Percentiles rank a stretch among this genome's conserved stretches.
These are phyloP conservation scores for Melanotaenia pygmaea DNA, from an alignment of 2,797 vertebrate genomes.

Conservation along the genomic window DNA sequence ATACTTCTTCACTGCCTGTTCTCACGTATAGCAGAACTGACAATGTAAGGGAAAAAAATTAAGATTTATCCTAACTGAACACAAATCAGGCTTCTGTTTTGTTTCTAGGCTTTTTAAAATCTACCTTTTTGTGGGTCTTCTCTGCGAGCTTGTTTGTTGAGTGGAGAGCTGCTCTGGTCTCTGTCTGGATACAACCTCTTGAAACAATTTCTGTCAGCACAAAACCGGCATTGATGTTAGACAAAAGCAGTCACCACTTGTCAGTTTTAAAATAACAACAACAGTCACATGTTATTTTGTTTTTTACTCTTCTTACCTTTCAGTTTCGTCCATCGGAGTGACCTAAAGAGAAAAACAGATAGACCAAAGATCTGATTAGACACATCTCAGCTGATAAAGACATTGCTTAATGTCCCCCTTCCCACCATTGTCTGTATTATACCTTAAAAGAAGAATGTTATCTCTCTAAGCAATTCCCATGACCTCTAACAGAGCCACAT, in stretches of 20 bases:
- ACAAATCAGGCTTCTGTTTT: not conserved
- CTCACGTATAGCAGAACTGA: slow-evolving; percentile 94
- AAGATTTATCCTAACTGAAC: not conserved
- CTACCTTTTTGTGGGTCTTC: slow-evolving; percentile 93
- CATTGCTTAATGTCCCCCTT: slow-evolving; percentile 57
- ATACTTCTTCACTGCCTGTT: slow-evolving; percentile 90
- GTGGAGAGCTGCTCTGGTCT: slow-evolving; percentile 75
- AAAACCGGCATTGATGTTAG: slow-evolving; percentile 32
- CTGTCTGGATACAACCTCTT: slow-evolving; percentile 89
- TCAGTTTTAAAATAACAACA: not conserved
- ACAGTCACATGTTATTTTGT: not conserved
- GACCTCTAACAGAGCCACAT: slow-evolving; percentile 38
- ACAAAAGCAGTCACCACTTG: not conserved
- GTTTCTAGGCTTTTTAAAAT: not conserved
- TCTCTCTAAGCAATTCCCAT: slow-evolving; percentile 62
- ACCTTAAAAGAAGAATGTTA: slow-evolving; percentile 56
- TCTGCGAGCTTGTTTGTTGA: slow-evolving; percentile 85
- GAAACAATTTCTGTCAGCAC: slow-evolving; percentile 79
- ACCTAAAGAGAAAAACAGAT: slow-evolving; percentile 75
- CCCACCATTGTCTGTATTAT: slow-evolving; percentile 16
- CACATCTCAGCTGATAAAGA: slow-evolving; percentile 44
- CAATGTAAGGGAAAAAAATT: not conserved
- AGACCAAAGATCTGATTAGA: slow-evolving; percentile 63
- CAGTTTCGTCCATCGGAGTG: slow-evolving; percentile 81
- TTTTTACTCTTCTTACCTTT: slow-evolving; percentile 68